Evolutionary conservation across 92 coral and sea anemone species (phyloP), one percentile per base, ranked within the genome.

Genomic region (Zoanthus sociatus): DNA sequence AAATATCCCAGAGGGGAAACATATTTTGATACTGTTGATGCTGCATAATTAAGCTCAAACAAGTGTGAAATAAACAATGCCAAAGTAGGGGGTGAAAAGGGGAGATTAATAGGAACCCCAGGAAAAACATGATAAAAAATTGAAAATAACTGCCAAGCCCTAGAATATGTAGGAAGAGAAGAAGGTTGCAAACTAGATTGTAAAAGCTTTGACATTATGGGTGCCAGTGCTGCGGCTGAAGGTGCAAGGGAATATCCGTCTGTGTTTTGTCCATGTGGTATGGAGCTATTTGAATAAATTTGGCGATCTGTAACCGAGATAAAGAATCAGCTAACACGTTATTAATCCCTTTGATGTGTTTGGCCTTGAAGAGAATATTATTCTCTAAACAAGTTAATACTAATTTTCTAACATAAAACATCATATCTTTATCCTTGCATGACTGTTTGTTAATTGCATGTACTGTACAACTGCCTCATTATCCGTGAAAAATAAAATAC

Each of bases 61-160:
- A 90, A 73, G 84, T 90, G 90, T 26, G 92, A 91, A 9, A 90
- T 90, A 75, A 93, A 93, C 10, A 90, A 56, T 1, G 93, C 93
- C 47, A 93, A 58, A n/a, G 66, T 58, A 20, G 92, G 67, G 10
- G 92, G 95, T n/a, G 90, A 73, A 53, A 90, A 58, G 66, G 66
- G 66, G 14, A 58, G 66, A 16, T 16, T 58, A 58, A 58, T 58
- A 58, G 66, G 12, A 4, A 58, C 66, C 66, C 66, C 66, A 58
- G 66, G 66, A 58, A 58, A 58, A 58, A 58, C 18, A 5, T 58
- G 66, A 58, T 10, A 13, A 58, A 58, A 58, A 2, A 16, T 1
- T 58, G 66, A 51, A n/a, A 93, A 93, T 20, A 92, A 61, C 7
- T 55, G 69, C 74, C 74, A 70, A 30, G 74, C 74, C 16, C 74